phyloP scores from a whole-genome alignment of 2,113 vertebrate species.

The Protomyctophum bolini region DNA sequence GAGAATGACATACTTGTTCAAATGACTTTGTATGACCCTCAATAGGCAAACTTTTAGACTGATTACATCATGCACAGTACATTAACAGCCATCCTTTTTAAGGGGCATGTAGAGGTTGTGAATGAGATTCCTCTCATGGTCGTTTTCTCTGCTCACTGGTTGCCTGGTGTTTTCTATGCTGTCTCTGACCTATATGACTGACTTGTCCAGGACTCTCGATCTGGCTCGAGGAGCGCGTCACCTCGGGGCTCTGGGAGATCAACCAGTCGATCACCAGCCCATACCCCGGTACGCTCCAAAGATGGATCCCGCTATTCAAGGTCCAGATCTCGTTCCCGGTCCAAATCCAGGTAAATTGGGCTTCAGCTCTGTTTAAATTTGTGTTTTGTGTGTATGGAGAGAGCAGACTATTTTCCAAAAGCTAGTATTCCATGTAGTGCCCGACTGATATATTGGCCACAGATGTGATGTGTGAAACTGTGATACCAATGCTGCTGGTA shows the following conservation, averaged over 20 bases:
- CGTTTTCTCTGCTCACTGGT: conserved; percentile 27
- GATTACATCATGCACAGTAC: conserved; percentile 26
- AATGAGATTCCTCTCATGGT: conserved; percentile 36
- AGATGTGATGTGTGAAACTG: too few relatives aligned
- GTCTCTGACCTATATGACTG: conserved; percentile 85
- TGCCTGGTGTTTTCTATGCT: background rate
- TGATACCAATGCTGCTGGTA: too few relatives aligned
- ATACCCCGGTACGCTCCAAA: conserved; percentile 47
- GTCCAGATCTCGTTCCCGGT: conserved; percentile 84
- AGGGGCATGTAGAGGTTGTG: conserved; percentile 32
- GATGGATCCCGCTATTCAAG: conserved; percentile 79
- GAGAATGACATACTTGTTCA: conserved; percentile 16
- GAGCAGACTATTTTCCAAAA: background rate
- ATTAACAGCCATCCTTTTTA: conserved; percentile 42
- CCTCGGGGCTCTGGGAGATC: conserved; percentile 60
- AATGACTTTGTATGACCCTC: background rate
- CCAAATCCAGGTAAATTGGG: conserved; percentile 70
- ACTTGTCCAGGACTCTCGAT: conserved; percentile 89
- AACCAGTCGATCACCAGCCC: conserved; percentile 58
- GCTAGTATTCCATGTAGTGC: background rate
- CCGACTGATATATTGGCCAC: too few relatives aligned
- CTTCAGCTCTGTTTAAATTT: background rate
- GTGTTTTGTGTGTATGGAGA: background rate
- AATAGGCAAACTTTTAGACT: background rate
- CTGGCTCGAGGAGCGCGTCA: conserved; percentile 81